Conservation (phyloP, 2,888 invertebrate genomes). For the Xestia xanthographa region DNA sequence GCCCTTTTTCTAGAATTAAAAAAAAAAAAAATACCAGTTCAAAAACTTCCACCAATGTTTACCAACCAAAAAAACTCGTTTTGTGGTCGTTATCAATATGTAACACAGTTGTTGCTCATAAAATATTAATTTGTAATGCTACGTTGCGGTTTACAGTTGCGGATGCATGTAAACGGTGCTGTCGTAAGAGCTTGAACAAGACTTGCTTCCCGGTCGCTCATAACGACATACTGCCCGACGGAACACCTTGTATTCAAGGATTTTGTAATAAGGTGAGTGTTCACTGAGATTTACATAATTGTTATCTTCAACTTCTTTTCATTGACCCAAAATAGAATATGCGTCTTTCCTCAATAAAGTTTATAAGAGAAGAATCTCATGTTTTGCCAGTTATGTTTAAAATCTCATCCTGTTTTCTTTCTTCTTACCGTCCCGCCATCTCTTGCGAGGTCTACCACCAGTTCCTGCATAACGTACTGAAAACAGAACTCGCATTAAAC, state of each 20-base stretch:
- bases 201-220: constrained; percentile 97
- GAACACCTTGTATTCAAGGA: constrained; percentile 98
- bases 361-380: background rate
- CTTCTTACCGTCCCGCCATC: too few species aligned
- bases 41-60: background rate
- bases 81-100: background rate
- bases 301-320: too few species aligned
- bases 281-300: background rate
- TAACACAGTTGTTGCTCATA: background rate
- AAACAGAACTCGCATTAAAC: too few species aligned
- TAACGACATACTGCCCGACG: constrained; percentile 96
- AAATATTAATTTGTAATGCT: background rate
- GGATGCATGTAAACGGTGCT: constrained; percentile 98
- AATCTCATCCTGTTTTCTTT: background rate
- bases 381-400: background rate
- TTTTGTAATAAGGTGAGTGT: constrained; percentile 96
- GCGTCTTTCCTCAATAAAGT: background rate
- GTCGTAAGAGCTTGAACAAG: constrained; percentile 97
- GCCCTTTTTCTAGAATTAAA: too few species aligned
- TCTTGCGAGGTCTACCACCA: too few species aligned
- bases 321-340: background rate
- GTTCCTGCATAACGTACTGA: background rate
- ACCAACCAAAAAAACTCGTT: background rate
- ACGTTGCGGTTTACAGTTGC: constrained; percentile 92
- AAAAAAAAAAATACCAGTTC: background rate